Evolutionary conservation across 2,888 invertebrate genomes (phyloP).

Genomic region (Byasa hedistus): DNA sequence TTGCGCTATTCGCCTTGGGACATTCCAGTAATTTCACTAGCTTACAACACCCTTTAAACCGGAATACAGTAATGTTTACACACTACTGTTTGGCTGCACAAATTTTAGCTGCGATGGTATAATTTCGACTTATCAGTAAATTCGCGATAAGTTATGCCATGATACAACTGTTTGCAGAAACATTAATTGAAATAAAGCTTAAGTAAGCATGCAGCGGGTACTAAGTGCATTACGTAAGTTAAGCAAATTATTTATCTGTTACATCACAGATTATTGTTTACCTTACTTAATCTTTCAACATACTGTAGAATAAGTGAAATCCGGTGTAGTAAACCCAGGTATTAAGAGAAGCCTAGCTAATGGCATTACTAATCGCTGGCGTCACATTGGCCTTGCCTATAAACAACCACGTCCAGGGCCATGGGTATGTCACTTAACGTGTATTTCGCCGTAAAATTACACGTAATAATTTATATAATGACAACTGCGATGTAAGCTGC

Average conservation of each 20-base stretch:
- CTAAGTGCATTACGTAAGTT: slow-evolving; percentile 14
- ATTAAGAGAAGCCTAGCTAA: slow-evolving; percentile 57
- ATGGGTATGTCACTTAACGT: slow-evolving; percentile 13
- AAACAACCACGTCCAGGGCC: slow-evolving; percentile 44
- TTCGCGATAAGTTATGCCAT: too few species aligned
- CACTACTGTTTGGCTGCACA: too few species aligned
- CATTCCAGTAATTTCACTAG: too few species aligned
- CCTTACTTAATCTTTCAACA: slow-evolving; percentile 23
- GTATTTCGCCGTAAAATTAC: slow-evolving; percentile 3
- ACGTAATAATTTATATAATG: background rate
- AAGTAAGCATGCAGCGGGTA: slow-evolving; percentile 1
- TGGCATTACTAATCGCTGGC: slow-evolving; percentile 59
- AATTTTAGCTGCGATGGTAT: too few species aligned
- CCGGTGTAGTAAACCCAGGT: slow-evolving; percentile 28
- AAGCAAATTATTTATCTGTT: slow-evolving; percentile 27
- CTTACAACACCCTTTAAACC: too few species aligned
- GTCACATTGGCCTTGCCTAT: slow-evolving; percentile 51
- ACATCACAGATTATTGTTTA: slow-evolving; percentile 12
- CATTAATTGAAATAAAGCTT: background rate
- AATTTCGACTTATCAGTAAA: too few species aligned
- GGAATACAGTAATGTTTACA: too few species aligned
- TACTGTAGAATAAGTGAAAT: slow-evolving; percentile 13
- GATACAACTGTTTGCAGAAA: background rate
- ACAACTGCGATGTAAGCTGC: background rate
- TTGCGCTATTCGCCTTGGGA: too few species aligned